A percentile compares a stretch with the other conserved stretches of the same genome.
These are phyloP conservation scores for Calliphora vomitoria DNA, from an alignment of 2,888 invertebrate species.

Conservation along the genomic window DNA sequence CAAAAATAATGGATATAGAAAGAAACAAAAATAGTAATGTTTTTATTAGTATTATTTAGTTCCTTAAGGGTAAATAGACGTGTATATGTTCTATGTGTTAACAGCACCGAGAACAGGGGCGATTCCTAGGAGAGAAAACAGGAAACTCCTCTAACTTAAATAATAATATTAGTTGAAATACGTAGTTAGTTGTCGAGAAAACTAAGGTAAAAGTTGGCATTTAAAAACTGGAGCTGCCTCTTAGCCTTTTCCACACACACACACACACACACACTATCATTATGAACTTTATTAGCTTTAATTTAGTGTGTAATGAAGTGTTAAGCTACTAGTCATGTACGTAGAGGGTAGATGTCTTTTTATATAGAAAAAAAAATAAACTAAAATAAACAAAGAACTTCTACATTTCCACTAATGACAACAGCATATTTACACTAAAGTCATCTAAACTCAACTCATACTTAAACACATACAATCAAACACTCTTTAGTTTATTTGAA, in stretches of 20 bases:
- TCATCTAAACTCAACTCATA: slow-evolving; percentile 18
- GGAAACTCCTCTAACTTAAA: neutral
- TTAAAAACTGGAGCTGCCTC: neutral
- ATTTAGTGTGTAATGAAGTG: slow-evolving; percentile 48
- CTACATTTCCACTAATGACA: neutral
- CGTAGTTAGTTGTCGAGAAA: neutral
- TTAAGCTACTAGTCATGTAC: neutral
- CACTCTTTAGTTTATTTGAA: neutral
- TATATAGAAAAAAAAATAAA: neutral
- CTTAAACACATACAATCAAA: neutral
- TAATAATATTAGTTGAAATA: neutral
- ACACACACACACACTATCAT: neutral
- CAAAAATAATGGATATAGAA: neutral
- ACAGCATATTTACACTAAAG: slow-evolving; percentile 14
- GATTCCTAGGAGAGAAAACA: neutral
- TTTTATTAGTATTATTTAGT: slow-evolving; percentile 13
- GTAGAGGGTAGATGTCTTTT: neutral
- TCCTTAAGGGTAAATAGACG: slow-evolving; percentile 2
- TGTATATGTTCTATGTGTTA: neutral
- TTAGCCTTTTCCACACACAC: too few relatives aligned
- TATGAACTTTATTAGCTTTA: slow-evolving; percentile 47
- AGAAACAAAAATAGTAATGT: slow-evolving; percentile 5
- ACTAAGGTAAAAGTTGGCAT: too few relatives aligned
- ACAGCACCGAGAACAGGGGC: neutral
- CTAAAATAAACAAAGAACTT: neutral